phyloP scores from a whole-genome alignment of 1,140 invertebrate species.

The Bemisia tabaci region DNA sequence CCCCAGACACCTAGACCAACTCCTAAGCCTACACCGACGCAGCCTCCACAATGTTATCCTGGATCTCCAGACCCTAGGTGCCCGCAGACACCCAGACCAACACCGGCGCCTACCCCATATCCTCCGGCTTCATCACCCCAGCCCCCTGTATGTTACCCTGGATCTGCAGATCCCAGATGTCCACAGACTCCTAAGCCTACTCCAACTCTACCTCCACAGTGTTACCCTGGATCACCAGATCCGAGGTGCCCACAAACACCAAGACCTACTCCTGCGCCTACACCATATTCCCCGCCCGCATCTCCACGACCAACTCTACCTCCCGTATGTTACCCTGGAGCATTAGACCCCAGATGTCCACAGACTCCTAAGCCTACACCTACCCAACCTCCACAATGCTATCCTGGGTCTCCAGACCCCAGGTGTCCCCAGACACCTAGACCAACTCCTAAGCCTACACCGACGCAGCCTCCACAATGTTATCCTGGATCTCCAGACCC shows the following conservation, averaged over 20 bases:
- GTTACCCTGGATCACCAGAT: constrained; percentile 26
- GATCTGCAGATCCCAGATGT: constrained; percentile 24
- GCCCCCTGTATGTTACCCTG: constrained; percentile 24
- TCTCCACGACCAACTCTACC: constrained; percentile 12
- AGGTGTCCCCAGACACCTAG: constrained; percentile 21
- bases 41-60: constrained; percentile 25
- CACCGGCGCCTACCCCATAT: constrained; percentile 23
- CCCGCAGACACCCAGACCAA: constrained; percentile 26
- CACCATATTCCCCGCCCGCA: constrained; percentile 14
- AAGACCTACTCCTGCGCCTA: constrained; percentile 14
- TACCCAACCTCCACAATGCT: constrained; percentile 22
- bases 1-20: constrained; percentile 21
- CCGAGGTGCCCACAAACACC: constrained; percentile 23
- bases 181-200: constrained; percentile 21
- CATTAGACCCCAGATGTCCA: constrained; percentile 18
- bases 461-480: constrained; percentile 20
- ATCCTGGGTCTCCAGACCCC: constrained; percentile 28
- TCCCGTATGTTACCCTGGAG: constrained; percentile 21
- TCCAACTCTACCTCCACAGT: constrained; percentile 16
- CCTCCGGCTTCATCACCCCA: constrained; percentile 16
- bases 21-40: constrained; percentile 19
- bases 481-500: constrained; percentile 29
- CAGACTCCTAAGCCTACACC: constrained; percentile 12
- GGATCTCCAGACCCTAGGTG: constrained; percentile 28
- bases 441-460: constrained; percentile 2